Percentiles rank a stretch among this genome's conserved stretches.
phyloP scores from a whole-genome alignment of 2,113 vertebrate genomes.

The Balaenoptera acutorostrata region DNA sequence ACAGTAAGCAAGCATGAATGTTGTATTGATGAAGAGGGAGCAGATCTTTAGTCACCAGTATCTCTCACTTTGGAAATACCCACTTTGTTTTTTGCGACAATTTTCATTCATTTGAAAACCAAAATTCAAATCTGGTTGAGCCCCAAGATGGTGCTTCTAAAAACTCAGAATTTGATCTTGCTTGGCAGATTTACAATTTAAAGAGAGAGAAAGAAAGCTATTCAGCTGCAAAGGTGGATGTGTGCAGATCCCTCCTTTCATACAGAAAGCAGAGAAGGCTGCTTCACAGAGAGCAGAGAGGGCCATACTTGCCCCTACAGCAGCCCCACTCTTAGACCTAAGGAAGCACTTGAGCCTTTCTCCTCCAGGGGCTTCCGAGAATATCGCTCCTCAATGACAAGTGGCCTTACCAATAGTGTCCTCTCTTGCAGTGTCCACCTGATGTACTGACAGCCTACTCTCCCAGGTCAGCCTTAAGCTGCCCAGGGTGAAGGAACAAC shows the following conservation, averaged over 20 bases:
- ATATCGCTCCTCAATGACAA: neutral
- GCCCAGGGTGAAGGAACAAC: neutral
- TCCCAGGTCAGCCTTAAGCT: neutral
- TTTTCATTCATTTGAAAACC: constrained; percentile 11
- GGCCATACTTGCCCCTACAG: neutral
- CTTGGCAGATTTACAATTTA: neutral
- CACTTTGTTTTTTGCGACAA: neutral
- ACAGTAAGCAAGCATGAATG: neutral
- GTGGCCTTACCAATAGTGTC: neutral
- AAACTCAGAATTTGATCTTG: neutral
- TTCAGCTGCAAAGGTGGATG: neutral
- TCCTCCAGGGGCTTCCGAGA: neutral
- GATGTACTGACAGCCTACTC: neutral
- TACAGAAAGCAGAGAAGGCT: neutral
- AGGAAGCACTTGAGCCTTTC: neutral
- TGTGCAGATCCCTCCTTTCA: neutral
- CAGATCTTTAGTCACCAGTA: neutral
- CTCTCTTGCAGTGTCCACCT: neutral
- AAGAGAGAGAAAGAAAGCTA: neutral
- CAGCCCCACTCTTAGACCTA: neutral
- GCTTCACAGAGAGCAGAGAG: neutral
- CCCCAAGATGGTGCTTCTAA: neutral
- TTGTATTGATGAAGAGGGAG: neutral
- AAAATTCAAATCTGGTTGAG: neutral
- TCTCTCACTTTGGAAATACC: neutral